A percentile compares a stretch with the other conserved stretches of the same genome.
Evolutionary conservation across 2,113 vertebrate species (phyloP).

Genomic region (Crotalus viridis): DNA sequence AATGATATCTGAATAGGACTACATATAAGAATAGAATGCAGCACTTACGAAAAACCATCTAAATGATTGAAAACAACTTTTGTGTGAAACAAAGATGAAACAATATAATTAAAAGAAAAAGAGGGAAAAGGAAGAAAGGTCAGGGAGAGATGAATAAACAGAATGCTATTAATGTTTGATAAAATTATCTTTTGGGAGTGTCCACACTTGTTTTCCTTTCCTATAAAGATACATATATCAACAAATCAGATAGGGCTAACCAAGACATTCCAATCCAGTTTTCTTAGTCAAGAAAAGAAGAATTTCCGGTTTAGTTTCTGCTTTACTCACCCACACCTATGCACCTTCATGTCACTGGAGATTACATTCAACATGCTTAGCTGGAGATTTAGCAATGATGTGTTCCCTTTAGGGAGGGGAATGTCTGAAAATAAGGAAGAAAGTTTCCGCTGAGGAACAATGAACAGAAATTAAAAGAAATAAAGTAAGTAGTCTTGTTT

Average conservation of each 20-base stretch:
- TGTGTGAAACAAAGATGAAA: background rate
- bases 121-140: background rate
- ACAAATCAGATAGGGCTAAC: background rate
- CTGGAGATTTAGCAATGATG: background rate
- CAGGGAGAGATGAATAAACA: background rate
- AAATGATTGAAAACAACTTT: background rate
- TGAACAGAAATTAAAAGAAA: background rate
- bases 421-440: accelerated
- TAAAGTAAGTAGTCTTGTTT: conserved; percentile 16
- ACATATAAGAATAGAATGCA: background rate
- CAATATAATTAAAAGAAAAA: background rate
- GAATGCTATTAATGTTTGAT: background rate
- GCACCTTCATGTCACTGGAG: background rate
- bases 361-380: accelerated
- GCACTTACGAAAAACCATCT: background rate
- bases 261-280: background rate
- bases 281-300: conserved; percentile 53
- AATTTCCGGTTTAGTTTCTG: conserved; percentile 45
- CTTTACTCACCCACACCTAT: background rate
- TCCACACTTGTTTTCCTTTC: conserved; percentile 4
- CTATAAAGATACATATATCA: conserved; percentile 40
- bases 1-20: background rate
- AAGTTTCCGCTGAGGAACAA: background rate
- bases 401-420: background rate
- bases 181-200: conserved; percentile 50